These are phyloP conservation scores for Acomys russatus DNA, from an alignment of 2,797 vertebrate genomes.

Conservation along the genomic window DNA sequence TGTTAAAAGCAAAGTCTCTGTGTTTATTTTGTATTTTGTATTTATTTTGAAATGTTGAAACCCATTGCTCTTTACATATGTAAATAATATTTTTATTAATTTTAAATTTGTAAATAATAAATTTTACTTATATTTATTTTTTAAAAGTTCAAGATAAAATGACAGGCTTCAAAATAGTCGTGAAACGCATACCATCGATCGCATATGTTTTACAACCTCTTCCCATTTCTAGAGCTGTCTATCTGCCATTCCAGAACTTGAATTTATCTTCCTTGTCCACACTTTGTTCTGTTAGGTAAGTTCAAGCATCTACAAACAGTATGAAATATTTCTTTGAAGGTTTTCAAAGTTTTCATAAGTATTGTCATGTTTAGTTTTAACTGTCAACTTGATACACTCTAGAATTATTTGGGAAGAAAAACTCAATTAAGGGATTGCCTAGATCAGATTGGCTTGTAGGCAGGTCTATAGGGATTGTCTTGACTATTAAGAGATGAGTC, in stretches of 20 bases:
- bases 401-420: not conserved
- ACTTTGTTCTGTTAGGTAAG: not conserved
- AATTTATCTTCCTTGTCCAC: not conserved
- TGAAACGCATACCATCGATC: not conserved
- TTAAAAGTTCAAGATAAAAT: conserved; percentile 35
- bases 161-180: not conserved
- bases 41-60: conserved; percentile 34
- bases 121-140: conserved; percentile 25
- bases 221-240: not conserved
- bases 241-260: not conserved
- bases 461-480: not conserved
- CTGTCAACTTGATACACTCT: not conserved
- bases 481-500: not conserved
- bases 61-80: not conserved
- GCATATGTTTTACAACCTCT: not conserved
- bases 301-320: not conserved
- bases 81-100: not conserved
- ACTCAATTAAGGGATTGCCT: not conserved
- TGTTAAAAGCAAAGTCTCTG: conserved; percentile 34
- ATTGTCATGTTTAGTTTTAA: not conserved
- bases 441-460: not conserved
- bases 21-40: too few species aligned
- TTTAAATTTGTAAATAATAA: not conserved
- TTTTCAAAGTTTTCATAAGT: not conserved
- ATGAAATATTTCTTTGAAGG: not conserved